Base-by-base conservation (phyloP, 2,113 vertebrate species). In the Cardinalis cardinalis region DNA sequence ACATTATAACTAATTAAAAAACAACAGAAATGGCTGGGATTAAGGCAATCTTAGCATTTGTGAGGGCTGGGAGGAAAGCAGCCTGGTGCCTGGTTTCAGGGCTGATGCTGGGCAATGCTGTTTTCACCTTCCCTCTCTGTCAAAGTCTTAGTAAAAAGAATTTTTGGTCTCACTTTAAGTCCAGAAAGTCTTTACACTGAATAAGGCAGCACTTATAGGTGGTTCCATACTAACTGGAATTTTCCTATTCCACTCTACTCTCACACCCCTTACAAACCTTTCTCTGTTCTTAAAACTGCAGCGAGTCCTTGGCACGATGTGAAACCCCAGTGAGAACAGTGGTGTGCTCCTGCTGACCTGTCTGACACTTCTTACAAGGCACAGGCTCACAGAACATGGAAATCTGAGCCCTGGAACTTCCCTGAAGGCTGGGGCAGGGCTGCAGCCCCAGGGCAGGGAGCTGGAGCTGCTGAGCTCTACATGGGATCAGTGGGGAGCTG, bases 301-400 rank as follows among this genome's bases (percentile, higher is more conserved):
- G 2, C 0, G 1, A 3, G 4, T 41, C 18, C 5, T 9, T n/a
- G 9, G 55, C 9, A 0, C 6, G 2, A 7, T 4, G 51, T 9
- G 3, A 52, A 43, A 4, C n/a, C 14, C 14, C 13, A 4, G 3
- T 3, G 65, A 26, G 61, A 29, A 4, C 0, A 15, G 52, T 1
- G 46, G 8, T 3, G 8, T 7, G 32, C 66, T n/a, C 38, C 55
- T 34, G 65, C 38, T 63, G 65, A 59, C 51, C 65, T 15, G 17
- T 3, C 8, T 12, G 23, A 10, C 18, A 0, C 23, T 14, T 19
- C 78, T 31, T 0, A n/a, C n/a, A 3, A 58, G 69, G 19, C 1
- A 3, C 77, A 28, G 73, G 1, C 86, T 69, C 5, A 0, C 58
- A 8, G 40, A 41, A 19, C 14, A 0, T 1, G 18, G 7, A 11